phyloP scores from a whole-genome alignment of 1,140 invertebrate species.

The Trichonephila clavata region DNA sequence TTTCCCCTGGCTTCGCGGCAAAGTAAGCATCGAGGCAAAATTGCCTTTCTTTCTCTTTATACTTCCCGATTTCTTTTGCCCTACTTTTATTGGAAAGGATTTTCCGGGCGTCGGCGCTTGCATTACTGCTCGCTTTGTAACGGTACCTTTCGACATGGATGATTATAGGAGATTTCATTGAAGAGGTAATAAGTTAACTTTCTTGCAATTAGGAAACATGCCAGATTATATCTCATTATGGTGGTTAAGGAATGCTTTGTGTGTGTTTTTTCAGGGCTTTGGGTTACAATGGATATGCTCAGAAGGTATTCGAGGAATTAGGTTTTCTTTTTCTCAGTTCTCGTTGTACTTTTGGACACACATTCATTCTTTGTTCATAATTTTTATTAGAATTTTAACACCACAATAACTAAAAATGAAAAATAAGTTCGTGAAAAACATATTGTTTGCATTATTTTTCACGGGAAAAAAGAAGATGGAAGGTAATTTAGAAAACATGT shows the following conservation, averaged over 20 bases:
- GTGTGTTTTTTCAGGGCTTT: not conserved
- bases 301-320: not conserved
- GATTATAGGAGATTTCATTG: not conserved
- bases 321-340: no score
- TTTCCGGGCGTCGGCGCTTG: not conserved
- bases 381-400: no score
- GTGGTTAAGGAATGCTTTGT: not conserved
- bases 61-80: not conserved
- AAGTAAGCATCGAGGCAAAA: not conserved
- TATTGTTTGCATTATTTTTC: no score
- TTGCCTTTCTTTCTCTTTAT: not conserved
- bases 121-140: not conserved
- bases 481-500: no score
- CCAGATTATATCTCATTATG: not conserved
- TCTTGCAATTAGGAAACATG: not conserved
- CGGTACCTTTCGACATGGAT: not conserved
- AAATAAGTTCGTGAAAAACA: no score
- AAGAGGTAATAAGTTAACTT: not conserved
- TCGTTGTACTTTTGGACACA: no score
- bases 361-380: no score
- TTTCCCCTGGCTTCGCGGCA: not conserved
- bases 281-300: not conserved
- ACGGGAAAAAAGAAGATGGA: no score
- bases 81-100: not conserved
- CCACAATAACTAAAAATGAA: no score